A percentile compares a stretch with the other conserved stretches of the same genome.
Evolutionary conservation across 2,888 invertebrate species (phyloP).

Genomic region (Kuschelorhynchus macadamiae): DNA sequence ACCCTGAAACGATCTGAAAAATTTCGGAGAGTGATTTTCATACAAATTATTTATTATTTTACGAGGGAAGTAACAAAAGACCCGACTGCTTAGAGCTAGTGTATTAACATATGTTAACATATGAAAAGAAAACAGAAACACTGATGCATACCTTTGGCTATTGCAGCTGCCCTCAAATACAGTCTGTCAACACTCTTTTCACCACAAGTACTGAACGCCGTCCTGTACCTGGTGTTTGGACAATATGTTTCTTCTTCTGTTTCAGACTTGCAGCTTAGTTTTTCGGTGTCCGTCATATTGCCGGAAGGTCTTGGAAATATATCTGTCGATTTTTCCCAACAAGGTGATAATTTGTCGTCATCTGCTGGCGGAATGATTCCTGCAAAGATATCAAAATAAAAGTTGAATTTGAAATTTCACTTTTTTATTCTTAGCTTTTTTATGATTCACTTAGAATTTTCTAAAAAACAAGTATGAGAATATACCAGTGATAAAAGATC

Average conservation of each 20-base stretch:
- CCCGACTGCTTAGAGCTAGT: too few relatives aligned
- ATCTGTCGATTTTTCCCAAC: conserved; percentile 87
- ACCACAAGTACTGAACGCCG: conserved; percentile 70
- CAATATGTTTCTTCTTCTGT: conserved; percentile 61
- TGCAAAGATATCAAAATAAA: too few relatives aligned
- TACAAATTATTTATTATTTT: too few relatives aligned
- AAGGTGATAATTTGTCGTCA: conserved; percentile 74
- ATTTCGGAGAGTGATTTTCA: too few relatives aligned
- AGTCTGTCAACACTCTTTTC: conserved; percentile 82
- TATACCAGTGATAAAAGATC: too few relatives aligned
- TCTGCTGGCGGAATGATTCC: conserved; percentile 68
- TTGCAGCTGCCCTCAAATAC: conserved; percentile 76
- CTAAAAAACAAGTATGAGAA: too few relatives aligned
- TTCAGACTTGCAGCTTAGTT: conserved; percentile 77
- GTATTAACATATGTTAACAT: background rate
- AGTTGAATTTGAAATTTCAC: too few relatives aligned
- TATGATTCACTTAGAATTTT: too few relatives aligned
- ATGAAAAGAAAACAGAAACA: background rate
- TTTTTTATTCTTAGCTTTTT: too few relatives aligned
- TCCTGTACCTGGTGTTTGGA: conserved; percentile 56
- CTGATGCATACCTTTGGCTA: conserved; percentile 66
- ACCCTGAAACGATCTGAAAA: too few relatives aligned
- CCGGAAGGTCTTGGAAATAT: conserved; percentile 86
- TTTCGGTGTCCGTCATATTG: conserved; percentile 86
- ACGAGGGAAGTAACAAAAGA: too few relatives aligned